A percentile compares a stretch with the other conserved stretches of the same genome.
Evolutionary conservation across 2,797 vertebrate genomes (phyloP).

Genomic region (Danio albolineatus): DNA sequence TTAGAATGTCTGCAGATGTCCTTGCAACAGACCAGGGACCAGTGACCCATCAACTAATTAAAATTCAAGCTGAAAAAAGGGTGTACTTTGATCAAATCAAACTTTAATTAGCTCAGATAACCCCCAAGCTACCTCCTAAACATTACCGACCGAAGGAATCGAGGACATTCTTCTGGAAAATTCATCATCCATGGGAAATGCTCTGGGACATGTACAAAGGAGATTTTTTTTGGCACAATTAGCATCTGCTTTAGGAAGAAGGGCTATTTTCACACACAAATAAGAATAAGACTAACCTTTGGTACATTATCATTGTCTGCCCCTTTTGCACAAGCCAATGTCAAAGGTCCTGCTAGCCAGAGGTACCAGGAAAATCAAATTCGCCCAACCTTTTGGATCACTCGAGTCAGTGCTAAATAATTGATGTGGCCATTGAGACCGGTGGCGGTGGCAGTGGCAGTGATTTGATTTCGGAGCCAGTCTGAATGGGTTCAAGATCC

Average conservation of each 20-base stretch:
- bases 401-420: slow-evolving; percentile 67
- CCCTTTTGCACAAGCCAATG: slow-evolving; percentile 58
- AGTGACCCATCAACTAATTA: slow-evolving; percentile 65
- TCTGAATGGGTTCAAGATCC: slow-evolving; percentile 70
- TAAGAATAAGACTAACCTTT: slow-evolving; percentile 45
- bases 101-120: slow-evolving; percentile 67
- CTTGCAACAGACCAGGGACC: slow-evolving; percentile 64
- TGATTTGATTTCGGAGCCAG: slow-evolving; percentile 69
- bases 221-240: neutral
- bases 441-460: slow-evolving; percentile 60
- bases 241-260: slow-evolving; percentile 11
- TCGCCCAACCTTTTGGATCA: slow-evolving; percentile 64
- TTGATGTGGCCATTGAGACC: slow-evolving; percentile 66
- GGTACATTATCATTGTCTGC: slow-evolving; percentile 56
- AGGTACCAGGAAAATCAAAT: slow-evolving; percentile 67
- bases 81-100: slow-evolving; percentile 65
- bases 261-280: slow-evolving; percentile 36
- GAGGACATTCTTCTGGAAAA: slow-evolving; percentile 53
- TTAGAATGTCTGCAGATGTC: slow-evolving; percentile 64
- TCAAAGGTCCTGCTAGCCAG: slow-evolving; percentile 65
- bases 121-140: slow-evolving; percentile 59
- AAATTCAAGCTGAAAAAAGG: slow-evolving; percentile 61
- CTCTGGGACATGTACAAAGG: neutral
- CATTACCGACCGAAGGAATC: slow-evolving; percentile 55
- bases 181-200: slow-evolving; percentile 45